Conservation (phyloP, 1,140 invertebrate species). For the Musca domestica region DNA sequence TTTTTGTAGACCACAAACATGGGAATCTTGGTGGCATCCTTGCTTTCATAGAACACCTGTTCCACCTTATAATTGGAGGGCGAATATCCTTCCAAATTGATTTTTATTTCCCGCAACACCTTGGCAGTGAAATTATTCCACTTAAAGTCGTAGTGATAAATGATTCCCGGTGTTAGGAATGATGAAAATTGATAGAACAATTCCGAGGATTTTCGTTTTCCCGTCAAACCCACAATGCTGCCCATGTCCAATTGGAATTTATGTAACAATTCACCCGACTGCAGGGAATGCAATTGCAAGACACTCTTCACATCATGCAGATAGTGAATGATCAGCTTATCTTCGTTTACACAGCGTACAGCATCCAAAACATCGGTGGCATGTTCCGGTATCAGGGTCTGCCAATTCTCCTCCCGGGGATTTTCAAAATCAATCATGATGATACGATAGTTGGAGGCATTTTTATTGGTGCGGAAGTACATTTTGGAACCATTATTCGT, state of each 20-base stretch:
- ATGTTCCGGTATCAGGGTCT: constrained; percentile 82
- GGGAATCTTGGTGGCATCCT: constrained; percentile 93
- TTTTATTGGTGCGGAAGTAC: constrained; percentile 90
- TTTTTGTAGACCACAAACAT: constrained; percentile 94
- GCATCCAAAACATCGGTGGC: constrained; percentile 85
- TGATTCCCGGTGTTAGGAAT: constrained; percentile 85
- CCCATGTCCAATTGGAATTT: constrained; percentile 83
- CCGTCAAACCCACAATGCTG: constrained; percentile 79
- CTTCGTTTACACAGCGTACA: constrained; percentile 75
- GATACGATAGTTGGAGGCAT: constrained; percentile 89
- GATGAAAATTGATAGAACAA: constrained; percentile 94
- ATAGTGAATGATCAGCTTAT: constrained; percentile 90
- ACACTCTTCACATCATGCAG: constrained; percentile 94
- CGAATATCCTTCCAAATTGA: constrained; percentile 83
- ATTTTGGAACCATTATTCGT: constrained; percentile 83
- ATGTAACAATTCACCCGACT: constrained; percentile 69
- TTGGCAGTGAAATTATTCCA: constrained; percentile 64
- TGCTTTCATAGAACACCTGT: constrained; percentile 92
- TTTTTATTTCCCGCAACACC: constrained; percentile 65
- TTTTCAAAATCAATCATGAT: constrained; percentile 86
- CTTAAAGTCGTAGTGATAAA: constrained; percentile 83
- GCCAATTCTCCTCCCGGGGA: constrained; percentile 77
- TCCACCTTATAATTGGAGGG: constrained; percentile 75
- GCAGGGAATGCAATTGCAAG: constrained; percentile 77
- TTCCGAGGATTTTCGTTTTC: constrained; percentile 81